Evolutionary conservation across 2,113 vertebrate genomes (phyloP).

Genomic region (Oryctolagus cuniculus): DNA sequence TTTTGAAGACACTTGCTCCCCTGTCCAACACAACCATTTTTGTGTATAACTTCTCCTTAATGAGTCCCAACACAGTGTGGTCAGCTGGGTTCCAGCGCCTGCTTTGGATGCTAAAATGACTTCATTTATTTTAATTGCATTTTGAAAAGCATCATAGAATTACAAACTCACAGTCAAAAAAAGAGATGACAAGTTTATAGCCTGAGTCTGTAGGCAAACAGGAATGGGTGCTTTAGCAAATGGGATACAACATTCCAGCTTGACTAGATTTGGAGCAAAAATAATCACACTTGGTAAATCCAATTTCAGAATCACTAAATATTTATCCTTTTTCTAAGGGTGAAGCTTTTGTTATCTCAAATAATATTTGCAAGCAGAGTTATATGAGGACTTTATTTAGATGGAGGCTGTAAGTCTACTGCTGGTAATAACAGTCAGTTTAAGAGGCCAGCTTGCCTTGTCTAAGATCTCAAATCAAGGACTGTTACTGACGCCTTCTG

Average conservation of each 20-base stretch:
- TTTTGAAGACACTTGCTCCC: conserved; percentile 51
- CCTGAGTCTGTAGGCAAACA: background rate
- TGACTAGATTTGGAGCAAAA: background rate
- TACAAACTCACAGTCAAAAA: background rate
- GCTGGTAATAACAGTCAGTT: background rate
- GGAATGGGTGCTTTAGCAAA: background rate
- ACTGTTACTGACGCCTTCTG: too few species aligned
- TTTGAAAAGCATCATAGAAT: background rate
- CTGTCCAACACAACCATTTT: background rate
- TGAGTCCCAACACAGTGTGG: background rate
- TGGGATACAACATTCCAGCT: background rate
- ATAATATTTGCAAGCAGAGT: background rate
- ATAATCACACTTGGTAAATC: background rate
- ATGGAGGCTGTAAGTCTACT: background rate
- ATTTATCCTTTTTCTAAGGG: background rate
- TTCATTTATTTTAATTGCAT: background rate
- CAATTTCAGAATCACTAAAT: background rate
- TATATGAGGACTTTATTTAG: background rate
- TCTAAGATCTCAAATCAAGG: background rate
- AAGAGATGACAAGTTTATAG: background rate
- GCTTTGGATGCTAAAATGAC: background rate
- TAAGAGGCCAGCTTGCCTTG: background rate
- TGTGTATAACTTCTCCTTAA: background rate
- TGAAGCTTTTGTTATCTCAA: background rate
- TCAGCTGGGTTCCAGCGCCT: background rate